Evolutionary conservation across 2,797 vertebrate genomes (phyloP), one percentile per base, ranked within the genome.

Genomic region (Parotocinclus haroldoi): DNA sequence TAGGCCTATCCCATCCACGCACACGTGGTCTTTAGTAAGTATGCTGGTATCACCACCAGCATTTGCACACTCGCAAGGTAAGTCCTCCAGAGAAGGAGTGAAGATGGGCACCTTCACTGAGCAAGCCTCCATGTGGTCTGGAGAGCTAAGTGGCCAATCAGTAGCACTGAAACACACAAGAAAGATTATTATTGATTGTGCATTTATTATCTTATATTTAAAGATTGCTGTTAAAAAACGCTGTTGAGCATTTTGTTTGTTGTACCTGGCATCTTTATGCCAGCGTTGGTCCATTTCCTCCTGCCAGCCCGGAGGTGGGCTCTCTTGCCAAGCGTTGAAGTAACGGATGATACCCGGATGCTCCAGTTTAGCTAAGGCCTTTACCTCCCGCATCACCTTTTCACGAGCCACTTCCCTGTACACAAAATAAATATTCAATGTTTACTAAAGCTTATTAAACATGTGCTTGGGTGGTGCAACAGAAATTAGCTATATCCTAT

Each of bases 261-360:
- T 72, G 49, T 84, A 99, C 96, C 95, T 95, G 83, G 90, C 81
- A 16, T 98, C 97, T 79, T 95, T 96, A 39, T 97, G 86, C 94
- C 93, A 98, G 74, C 96, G 90, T 78, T 93, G 90, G 85, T 99
- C 97, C 95, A 96, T 97, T 79, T 93, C 92, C 71, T 99, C 96
- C 79, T 99, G 97, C 97, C 97, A 99, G 70, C 93, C 91, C 75
- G 96, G 93, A 0, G 96, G 96, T 0, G 97, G 97, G 55, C 93
- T 93, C 85, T 99, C 97, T 81, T 98, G 90, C 97, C 97, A 99
- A 0, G 97, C 95, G n/a, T 99, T 98, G 83, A 99, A 99, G 77
- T 99, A 99, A 13, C 97, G 93, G 72, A 99, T 98, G 48, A 99
- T 98, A 50, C 96, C 96, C 0, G 93, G 94, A 54, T 99, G 96